Percentiles rank a stretch among this genome's conserved stretches.
Conservation (phyloP, 2,888 invertebrate genomes). For the Fragum fragum region DNA sequence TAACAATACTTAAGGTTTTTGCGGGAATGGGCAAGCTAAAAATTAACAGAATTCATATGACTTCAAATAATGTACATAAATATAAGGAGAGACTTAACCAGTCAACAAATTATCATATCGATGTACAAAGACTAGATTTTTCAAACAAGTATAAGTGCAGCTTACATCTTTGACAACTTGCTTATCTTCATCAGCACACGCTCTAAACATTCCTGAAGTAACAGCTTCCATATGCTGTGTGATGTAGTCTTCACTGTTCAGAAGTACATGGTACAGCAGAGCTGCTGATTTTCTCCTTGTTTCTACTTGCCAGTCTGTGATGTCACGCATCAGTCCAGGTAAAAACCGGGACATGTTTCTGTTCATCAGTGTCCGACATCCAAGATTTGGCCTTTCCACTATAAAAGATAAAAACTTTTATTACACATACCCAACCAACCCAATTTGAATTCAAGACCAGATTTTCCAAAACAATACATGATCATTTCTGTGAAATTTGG, state of each 20-base stretch:
- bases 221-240: constrained; percentile 90
- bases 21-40: too few relatives aligned
- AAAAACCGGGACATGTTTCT: constrained; percentile 91
- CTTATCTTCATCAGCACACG: constrained; percentile 91
- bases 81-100: too few relatives aligned
- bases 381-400: constrained; percentile 94
- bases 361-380: constrained; percentile 93
- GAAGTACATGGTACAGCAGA: constrained; percentile 91
- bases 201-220: constrained; percentile 89
- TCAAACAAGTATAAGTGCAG: too few relatives aligned
- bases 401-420: constrained; percentile 10
- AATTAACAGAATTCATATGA: background rate
- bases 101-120: too few relatives aligned
- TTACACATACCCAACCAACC: too few relatives aligned
- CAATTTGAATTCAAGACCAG: too few relatives aligned
- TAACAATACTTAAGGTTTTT: too few relatives aligned
- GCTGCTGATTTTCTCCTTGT: constrained; percentile 92
- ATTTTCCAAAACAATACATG: too few relatives aligned
- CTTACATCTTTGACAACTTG: constrained; percentile 88
- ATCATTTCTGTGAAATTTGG: too few relatives aligned
- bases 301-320: constrained; percentile 92
- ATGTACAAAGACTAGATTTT: too few relatives aligned
- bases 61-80: too few relatives aligned
- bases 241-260: constrained; percentile 92
- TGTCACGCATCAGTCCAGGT: constrained; percentile 91